Conservation (phyloP, 2,113 vertebrate genomes). For the Psilopogon haemacephalus region DNA sequence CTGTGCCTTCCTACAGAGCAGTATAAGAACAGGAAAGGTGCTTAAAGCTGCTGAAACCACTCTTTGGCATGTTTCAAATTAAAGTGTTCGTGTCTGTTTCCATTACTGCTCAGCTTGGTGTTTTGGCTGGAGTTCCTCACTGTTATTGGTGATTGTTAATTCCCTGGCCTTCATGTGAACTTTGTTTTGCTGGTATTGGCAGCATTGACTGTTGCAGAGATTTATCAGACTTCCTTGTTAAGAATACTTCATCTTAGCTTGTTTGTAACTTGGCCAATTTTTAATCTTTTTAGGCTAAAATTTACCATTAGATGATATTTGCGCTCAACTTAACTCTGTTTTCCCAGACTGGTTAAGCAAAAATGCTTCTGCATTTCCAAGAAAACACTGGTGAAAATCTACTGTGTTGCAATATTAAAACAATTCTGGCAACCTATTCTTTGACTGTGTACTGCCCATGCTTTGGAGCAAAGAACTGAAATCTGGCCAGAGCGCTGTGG, state of each 20-base stretch:
- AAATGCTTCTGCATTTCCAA: constrained; percentile 6
- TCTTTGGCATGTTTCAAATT: background rate
- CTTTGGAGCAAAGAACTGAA: background rate
- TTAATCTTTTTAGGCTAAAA: background rate
- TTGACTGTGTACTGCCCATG: background rate
- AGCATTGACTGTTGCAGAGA: background rate
- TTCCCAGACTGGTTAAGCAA: background rate
- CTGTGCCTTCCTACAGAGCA: background rate
- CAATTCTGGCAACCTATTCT: background rate
- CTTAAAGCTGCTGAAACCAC: background rate
- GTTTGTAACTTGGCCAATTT: background rate
- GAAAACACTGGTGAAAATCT: constrained; percentile 7
- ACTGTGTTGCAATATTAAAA: constrained; percentile 42
- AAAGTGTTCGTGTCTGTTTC: background rate
- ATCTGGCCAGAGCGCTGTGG: background rate
- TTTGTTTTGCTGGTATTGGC: background rate
- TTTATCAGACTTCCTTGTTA: background rate
- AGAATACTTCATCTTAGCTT: background rate
- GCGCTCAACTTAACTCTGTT: background rate
- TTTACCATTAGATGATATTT: background rate
- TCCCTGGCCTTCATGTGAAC: background rate
- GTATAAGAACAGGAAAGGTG: background rate
- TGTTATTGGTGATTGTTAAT: background rate
- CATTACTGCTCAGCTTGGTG: background rate
- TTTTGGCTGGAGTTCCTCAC: background rate